Base-by-base conservation (phyloP, 1,140 invertebrate genomes). In the Araneus ventricosus region DNA sequence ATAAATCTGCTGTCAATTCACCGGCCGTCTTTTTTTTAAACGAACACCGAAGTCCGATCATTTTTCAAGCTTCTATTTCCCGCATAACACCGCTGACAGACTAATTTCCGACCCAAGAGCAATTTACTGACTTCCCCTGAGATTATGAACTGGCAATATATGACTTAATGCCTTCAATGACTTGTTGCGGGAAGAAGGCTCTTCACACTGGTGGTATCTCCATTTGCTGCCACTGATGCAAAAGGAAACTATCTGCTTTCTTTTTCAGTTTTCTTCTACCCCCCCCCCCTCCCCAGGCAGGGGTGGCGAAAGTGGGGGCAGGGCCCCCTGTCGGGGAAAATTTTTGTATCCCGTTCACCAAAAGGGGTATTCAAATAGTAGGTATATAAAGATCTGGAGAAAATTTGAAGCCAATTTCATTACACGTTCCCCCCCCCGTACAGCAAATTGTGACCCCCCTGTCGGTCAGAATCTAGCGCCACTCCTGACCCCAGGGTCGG, bases 11-110 rank as follows among this genome's bases (percentile, higher is more conserved):
- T 70, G 67, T 70, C 67, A 70, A 70, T 70, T 70, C 10, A 34
- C 27, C 67, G 27, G 27, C 30, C 14, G 10, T 61, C 24, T 20
- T 61, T 61, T 61, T 4, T 61, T 24, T 20, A 5, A 24, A n/a
- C 59, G 20, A 24, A 20, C 20, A n/a, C 30, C 8, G 27, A 70
- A 34, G 20, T 82, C 37, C 37, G 34, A 82, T 82, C 79, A 82
- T 82, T 82, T 82, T 82, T 82, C 79, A 82, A 82, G 79, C 79
- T 82, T 41, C 37, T 41, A 27, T 82, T 82, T 45, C 79, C 79
- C 20, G 6, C 79, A 39, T 41, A 41, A 82, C 37, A 22, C n/a
- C 20, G 79, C 27, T 82, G 39, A 82, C 79, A 82, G 79, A 41
- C 20, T 82, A 82, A 82, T 82, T 82, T 82, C 79, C 34, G 22